Evolutionary conservation across 1,140 invertebrate species (phyloP).

Genomic region (Asbolus verrucosus): DNA sequence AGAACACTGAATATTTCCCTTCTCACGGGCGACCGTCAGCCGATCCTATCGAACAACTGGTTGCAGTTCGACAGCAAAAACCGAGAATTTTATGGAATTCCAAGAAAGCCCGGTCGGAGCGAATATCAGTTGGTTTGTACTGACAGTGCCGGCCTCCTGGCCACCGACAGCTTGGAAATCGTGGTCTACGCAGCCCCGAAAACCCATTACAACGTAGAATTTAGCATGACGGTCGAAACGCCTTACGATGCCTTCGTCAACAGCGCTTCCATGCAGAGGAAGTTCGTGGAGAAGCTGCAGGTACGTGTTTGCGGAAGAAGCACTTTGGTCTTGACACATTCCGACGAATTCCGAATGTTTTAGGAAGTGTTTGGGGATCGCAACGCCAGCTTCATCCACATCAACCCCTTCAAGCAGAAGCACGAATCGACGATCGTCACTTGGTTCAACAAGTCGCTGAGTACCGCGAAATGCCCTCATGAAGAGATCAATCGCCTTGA

Average conservation of each 20-base stretch:
- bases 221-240: slow-evolving; percentile 82
- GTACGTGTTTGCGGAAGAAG: slow-evolving; percentile 51
- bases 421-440: slow-evolving; percentile 75
- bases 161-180: slow-evolving; percentile 84
- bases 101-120: slow-evolving; percentile 76
- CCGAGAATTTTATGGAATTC: slow-evolving; percentile 91
- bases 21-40: slow-evolving; percentile 76
- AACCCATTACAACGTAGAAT: slow-evolving; percentile 75
- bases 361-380: slow-evolving; percentile 81
- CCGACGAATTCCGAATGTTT: too few species aligned
- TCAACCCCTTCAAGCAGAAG: slow-evolving; percentile 70
- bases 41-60: slow-evolving; percentile 81
- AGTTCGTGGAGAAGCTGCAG: slow-evolving; percentile 82
- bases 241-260: slow-evolving; percentile 78
- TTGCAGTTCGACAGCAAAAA: slow-evolving; percentile 89
- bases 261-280: slow-evolving; percentile 76
- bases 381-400: slow-evolving; percentile 77
- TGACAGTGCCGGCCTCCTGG: slow-evolving; percentile 75
- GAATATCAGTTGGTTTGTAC: slow-evolving; percentile 84
- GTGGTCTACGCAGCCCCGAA: slow-evolving; percentile 72
- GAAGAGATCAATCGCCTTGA: slow-evolving; percentile 79
- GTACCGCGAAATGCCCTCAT: slow-evolving; percentile 78
- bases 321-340: slow-evolving; percentile 10
- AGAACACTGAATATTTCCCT: slow-evolving; percentile 80
- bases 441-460: slow-evolving; percentile 83